Evolutionary conservation across 2,888 invertebrate genomes (phyloP), one percentile per base, ranked within the genome.

Genomic region (Homarus gammarus): DNA sequence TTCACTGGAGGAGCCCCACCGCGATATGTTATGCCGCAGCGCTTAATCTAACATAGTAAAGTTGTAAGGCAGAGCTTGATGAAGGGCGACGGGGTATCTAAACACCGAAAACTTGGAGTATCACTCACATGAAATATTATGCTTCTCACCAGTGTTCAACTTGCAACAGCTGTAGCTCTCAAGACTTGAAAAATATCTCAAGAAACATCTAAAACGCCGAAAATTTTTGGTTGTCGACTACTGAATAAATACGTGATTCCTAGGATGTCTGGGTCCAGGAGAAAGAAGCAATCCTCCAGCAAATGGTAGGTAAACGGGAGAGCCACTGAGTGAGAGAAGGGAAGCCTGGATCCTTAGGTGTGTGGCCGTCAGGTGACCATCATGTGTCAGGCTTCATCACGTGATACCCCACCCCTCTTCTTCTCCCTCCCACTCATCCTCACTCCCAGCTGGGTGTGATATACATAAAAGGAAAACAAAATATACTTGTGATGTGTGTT

Each of bases 301-400:
- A n/a, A n/a, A n/a, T n/a, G n/a, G 73, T 36, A 73, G 73, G 44
- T n/a, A 38, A 73, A 73, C n/a, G 73, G n/a, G 40, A 38, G 73
- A 40, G 18, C 27, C n/a, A 22, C n/a, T 36, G 36, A 18, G 73
- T 22, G 73, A 40, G 73, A 1, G 73, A 73, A 40, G 18, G 40
- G 44, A 15, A 73, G 40, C n/a, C n/a, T 15, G 73, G 6, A 38
- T 38, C 18, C n/a, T 38, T 6, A 40, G 27, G 40, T 36, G 40
- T 36, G 36, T 36, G 73, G 36, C 38, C 40, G 73, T 73, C 18
- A 40, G 38, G 38, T 73, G 73, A 68, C 64, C 68, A 56, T 64
- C 82, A 82, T 33, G 40, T 70, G 82, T 22, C 82, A 22, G 31
- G 49, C 82, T 82, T 75, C 75, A 75, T 75, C 40, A 75, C 75